These are phyloP conservation scores for Neomicropteryx cornuta DNA, from an alignment of 1,140 invertebrate species.

Conservation along the genomic window DNA sequence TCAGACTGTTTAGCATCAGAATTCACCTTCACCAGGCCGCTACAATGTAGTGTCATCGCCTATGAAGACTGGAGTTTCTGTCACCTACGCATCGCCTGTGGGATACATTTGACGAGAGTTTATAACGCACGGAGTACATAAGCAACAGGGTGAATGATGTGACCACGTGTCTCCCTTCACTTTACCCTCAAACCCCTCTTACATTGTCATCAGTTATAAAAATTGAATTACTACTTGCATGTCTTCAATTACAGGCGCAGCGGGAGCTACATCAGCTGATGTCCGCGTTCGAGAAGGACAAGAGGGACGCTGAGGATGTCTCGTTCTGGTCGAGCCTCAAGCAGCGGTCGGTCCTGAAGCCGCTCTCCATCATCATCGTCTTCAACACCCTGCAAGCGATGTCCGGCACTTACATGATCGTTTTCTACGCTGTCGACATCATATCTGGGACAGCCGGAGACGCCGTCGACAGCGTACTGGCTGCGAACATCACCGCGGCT, in stretches of 20 bases:
- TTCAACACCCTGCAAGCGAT: slow-evolving; percentile 60
- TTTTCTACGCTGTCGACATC: slow-evolving; percentile 65
- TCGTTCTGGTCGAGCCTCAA: slow-evolving; percentile 37
- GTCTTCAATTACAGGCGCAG: slow-evolving; percentile 35
- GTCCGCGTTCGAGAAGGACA: slow-evolving; percentile 35
- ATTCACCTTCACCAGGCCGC: no score
- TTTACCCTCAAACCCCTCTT: no score
- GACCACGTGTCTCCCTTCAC: no score
- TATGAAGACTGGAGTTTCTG: no score
- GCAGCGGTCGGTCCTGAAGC: slow-evolving; percentile 50
- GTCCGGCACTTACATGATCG: slow-evolving; percentile 59
- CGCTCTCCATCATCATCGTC: slow-evolving; percentile 54
- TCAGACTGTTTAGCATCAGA: no score
- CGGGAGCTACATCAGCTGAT: slow-evolving; percentile 43
- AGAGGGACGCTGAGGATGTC: slow-evolving; percentile 30
- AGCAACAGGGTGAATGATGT: no score
- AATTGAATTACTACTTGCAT: no score
- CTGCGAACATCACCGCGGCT: slow-evolving; percentile 52
- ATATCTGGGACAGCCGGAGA: slow-evolving; percentile 43
- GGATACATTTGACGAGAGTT: no score
- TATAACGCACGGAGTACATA: no score
- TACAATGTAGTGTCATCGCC: no score
- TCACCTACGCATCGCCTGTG: no score
- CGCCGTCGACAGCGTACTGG: slow-evolving; percentile 35
- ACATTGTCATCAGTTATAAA: no score